phyloP scores from a whole-genome alignment of 2,888 invertebrate species.

The Drosophila paucipuncta region DNA sequence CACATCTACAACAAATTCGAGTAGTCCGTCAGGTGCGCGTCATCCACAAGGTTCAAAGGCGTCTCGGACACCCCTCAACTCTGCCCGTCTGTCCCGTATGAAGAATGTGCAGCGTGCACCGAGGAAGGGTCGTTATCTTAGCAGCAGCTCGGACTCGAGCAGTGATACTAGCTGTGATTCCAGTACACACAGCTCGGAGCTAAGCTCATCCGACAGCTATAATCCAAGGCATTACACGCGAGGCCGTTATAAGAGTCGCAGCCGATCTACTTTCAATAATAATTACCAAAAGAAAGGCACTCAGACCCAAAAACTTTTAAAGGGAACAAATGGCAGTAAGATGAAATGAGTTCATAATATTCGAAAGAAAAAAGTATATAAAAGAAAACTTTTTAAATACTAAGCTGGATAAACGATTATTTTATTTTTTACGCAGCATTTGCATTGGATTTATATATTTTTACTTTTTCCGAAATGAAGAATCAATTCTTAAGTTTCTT shows the following conservation, averaged over 20 bases:
- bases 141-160: not conserved
- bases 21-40: not conserved
- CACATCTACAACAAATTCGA: constrained; percentile 39
- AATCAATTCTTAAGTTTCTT: not conserved
- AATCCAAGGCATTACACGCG: not conserved
- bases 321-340: rapidly evolving
- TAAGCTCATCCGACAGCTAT: constrained; percentile 8
- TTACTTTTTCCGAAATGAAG: not conserved
- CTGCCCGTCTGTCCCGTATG: not conserved
- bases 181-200: constrained; percentile 27
- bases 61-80: not conserved
- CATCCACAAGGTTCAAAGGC: not conserved
- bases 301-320: not conserved
- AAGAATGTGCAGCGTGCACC: not conserved
- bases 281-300: not conserved
- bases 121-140: not conserved
- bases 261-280: not conserved
- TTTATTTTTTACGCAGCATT: not conserved
- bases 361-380: not conserved
- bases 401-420: not conserved
- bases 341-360: not conserved
- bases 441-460: not conserved
- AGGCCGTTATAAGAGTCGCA: not conserved
- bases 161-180: constrained; percentile 30
- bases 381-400: not conserved